A percentile compares a stretch with the other conserved stretches of the same genome.
phyloP scores from a whole-genome alignment of 2,113 vertebrate species.

The Ceratotherium simum region DNA sequence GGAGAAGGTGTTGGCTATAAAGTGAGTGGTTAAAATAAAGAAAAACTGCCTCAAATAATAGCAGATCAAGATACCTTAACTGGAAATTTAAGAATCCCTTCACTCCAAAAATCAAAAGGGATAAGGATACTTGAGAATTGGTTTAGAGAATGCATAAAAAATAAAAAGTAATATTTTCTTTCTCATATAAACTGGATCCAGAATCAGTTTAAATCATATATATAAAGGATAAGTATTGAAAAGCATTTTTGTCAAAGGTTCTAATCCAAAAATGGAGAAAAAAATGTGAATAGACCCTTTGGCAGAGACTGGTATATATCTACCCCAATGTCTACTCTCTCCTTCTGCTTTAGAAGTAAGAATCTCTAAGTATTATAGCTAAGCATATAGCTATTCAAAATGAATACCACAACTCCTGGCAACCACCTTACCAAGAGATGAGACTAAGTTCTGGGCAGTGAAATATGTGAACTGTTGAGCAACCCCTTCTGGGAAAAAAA shows the following conservation, averaged over 20 bases:
- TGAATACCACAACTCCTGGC: background rate
- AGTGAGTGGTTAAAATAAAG: background rate
- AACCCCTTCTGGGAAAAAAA: background rate
- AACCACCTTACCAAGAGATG: background rate
- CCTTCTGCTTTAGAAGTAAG: background rate
- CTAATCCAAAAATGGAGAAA: background rate
- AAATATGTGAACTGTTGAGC: background rate
- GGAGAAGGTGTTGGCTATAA: background rate
- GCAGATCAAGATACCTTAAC: background rate
- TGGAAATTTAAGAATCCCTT: background rate
- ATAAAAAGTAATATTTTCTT: background rate
- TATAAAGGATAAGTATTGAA: background rate
- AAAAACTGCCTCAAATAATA: background rate
- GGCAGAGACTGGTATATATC: background rate
- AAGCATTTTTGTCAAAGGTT: background rate
- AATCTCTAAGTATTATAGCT: background rate
- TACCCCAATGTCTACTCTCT: background rate
- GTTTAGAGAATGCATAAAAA: background rate
- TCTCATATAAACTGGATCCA: background rate
- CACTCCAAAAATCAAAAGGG: background rate
- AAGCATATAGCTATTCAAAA: conserved; percentile 3
- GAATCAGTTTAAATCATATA: background rate
- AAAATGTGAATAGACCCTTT: background rate
- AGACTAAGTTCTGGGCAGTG: background rate
- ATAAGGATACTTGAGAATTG: background rate